Base-by-base conservation (phyloP, 2,797 vertebrate species). In the Silurus lanzhouensis region DNA sequence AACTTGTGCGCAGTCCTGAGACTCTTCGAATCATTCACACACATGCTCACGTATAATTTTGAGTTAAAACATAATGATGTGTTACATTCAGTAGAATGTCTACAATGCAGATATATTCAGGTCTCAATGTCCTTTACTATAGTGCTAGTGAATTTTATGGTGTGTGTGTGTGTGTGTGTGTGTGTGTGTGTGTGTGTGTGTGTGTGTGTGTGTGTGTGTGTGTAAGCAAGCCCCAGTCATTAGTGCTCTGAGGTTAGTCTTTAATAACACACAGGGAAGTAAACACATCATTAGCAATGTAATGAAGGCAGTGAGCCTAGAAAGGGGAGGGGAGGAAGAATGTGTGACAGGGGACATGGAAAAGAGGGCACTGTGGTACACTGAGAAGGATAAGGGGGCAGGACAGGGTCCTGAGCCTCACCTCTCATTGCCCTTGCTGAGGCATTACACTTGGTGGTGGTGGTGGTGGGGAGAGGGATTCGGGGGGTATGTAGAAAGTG, bases 221-320 rank as follows among this genome's bases (percentile, higher is more conserved):
- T 87, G 87, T 88, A 87, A 89, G 85, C 80, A 84, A 89, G 85
- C 85, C 87, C 88, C 86, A 87, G 82, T 91, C 86, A 89, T 91
- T 89, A 91, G 87, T 74, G 82, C 85, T 77, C 88, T 80, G 81
- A 87, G 90, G 87, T 90, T 88, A 91, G 79, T 84, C 88, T 90
- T 89, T 90, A 90, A 91, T 90, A 90, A 90, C 85, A 89, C 44
- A 87, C 82, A 84, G 71, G 86, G 80, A 87, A 84, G 84, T 87
- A 90, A 89, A 89, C 88, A 89, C 89, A 88, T 90, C 88, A 90
- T 90, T 90, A 90, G 84, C 84, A 87, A 85, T 83, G 76, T 88
- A 90, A 90, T 88, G 83, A 90, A 84, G 85, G 85, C 86, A 88
- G 81, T 67, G 83, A 82, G 87, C 83, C 84, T 83, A 63, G 85